These are phyloP conservation scores for Echiichthys vipera DNA, from an alignment of 2,797 vertebrate species.

Conservation along the genomic window DNA sequence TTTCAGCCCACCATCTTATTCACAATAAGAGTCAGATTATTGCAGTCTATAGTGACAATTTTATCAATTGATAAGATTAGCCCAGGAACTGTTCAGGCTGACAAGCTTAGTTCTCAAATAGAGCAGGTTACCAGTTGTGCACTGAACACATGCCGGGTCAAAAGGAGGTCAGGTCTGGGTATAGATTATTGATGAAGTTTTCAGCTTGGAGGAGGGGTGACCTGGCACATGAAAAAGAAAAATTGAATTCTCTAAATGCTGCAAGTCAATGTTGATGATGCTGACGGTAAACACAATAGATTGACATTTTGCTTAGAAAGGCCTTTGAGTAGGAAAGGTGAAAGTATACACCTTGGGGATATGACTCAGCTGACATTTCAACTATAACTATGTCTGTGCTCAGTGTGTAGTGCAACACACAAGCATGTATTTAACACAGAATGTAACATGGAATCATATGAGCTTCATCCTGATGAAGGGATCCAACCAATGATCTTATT, in stretches of 20 bases:
- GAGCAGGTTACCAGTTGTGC: neutral
- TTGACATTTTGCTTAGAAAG: neutral
- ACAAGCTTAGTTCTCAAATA: neutral
- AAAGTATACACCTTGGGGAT: neutral
- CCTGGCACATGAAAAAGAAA: neutral
- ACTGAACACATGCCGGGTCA: slow-evolving; percentile 7
- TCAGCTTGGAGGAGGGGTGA: slow-evolving; percentile 6
- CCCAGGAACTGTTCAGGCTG: no score
- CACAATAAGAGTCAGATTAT: neutral
- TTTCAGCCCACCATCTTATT: neutral
- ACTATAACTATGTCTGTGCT: neutral
- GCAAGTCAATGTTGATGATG: neutral
- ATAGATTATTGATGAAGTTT: slow-evolving; percentile 57
- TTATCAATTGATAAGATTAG: neutral
- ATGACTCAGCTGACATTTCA: neutral
- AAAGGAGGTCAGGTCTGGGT: slow-evolving; percentile 20
- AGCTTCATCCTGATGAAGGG: neutral
- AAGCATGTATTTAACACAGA: neutral
- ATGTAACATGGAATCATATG: neutral
- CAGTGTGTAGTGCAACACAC: neutral
- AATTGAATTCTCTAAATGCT: neutral
- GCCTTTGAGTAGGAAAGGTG: neutral
- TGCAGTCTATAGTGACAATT: neutral
- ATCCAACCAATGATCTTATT: slow-evolving; percentile 14
- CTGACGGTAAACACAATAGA: neutral